Evolutionary conservation across 1,140 invertebrate species (phyloP).

Genomic region (Thaumetopoea pityocampa): DNA sequence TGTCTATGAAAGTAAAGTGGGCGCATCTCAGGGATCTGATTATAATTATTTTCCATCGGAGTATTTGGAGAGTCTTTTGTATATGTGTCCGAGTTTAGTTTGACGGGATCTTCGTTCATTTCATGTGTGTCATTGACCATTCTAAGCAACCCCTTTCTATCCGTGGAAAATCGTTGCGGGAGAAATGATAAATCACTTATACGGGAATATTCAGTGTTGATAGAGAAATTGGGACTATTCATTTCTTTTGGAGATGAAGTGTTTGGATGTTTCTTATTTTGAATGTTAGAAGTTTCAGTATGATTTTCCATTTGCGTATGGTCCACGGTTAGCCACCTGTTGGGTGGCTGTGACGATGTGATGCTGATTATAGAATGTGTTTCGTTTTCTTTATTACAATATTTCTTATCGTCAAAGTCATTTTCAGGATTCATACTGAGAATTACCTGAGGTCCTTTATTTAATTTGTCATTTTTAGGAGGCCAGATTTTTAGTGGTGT

Average conservation of each 20-base stretch:
- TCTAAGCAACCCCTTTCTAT: slow-evolving; percentile 56
- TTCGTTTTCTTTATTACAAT: slow-evolving; percentile 55
- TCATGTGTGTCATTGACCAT: slow-evolving; percentile 57
- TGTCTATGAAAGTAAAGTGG: slow-evolving; percentile 34
- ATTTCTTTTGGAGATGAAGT: slow-evolving; percentile 67
- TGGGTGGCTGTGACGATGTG: slow-evolving; percentile 40
- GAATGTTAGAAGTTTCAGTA: slow-evolving; percentile 37
- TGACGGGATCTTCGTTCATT: slow-evolving; percentile 43
- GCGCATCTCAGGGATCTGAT: slow-evolving; percentile 29
- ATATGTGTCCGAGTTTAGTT: slow-evolving; percentile 65
- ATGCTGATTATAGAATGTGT: slow-evolving; percentile 54
- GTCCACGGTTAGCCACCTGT: slow-evolving; percentile 45
- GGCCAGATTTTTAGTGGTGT: slow-evolving; percentile 50
- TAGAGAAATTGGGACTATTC: slow-evolving; percentile 64
- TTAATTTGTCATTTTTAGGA: slow-evolving; percentile 44
- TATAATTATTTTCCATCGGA: slow-evolving; percentile 30
- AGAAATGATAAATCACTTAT: slow-evolving; percentile 68
- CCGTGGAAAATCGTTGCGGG: slow-evolving; percentile 69
- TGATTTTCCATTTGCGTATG: slow-evolving; percentile 28
- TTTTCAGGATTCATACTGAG: slow-evolving; percentile 55
- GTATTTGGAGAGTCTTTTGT: slow-evolving; percentile 69
- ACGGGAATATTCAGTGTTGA: slow-evolving; percentile 63
- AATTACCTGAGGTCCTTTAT: slow-evolving; percentile 54
- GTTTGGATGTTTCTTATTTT: slow-evolving; percentile 55
- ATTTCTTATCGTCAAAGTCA: slow-evolving; percentile 50